A percentile compares a stretch with the other conserved stretches of the same genome.
Evolutionary conservation across 2,113 vertebrate species (phyloP).

Genomic region (Gopherus evgoodei): DNA sequence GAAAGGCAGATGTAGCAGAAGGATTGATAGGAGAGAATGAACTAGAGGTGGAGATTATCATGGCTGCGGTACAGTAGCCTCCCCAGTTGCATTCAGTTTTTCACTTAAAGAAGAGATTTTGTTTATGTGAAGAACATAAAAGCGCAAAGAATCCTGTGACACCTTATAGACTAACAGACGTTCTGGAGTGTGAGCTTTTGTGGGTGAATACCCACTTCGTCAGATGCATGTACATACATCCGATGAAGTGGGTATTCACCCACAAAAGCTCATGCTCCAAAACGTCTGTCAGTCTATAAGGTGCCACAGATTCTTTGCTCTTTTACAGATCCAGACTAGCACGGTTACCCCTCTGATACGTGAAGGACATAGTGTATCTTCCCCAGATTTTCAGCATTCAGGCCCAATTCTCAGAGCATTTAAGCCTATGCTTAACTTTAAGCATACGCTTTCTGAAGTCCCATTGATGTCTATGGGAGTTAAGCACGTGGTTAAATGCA

Average conservation of each 20-base stretch:
- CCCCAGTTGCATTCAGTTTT: slow-evolving; percentile 35
- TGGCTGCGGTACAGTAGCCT: neutral
- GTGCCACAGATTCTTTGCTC: no score
- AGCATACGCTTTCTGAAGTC: slow-evolving; percentile 8
- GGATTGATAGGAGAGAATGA: neutral
- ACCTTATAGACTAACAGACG: no score
- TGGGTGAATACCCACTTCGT: no score
- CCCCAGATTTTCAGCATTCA: neutral
- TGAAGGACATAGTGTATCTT: neutral
- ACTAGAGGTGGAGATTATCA: slow-evolving; percentile 4
- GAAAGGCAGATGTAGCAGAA: neutral
- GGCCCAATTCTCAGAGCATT: neutral
- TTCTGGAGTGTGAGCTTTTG: no score
- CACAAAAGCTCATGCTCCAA: no score
- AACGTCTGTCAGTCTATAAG: no score
- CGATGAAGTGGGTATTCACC: no score
- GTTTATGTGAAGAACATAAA: neutral
- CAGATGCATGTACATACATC: no score
- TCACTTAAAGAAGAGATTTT: slow-evolving; percentile 25
- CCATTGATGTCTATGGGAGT: neutral
- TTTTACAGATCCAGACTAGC: no score
- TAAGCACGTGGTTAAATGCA: slow-evolving; percentile 42
- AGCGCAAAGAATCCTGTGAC: no score
- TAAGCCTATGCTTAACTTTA: slow-evolving; percentile 27
- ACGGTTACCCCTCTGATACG: no score